Base-by-base conservation (phyloP, 1,140 invertebrate species). In the Drosophila micromelanica region DNA sequence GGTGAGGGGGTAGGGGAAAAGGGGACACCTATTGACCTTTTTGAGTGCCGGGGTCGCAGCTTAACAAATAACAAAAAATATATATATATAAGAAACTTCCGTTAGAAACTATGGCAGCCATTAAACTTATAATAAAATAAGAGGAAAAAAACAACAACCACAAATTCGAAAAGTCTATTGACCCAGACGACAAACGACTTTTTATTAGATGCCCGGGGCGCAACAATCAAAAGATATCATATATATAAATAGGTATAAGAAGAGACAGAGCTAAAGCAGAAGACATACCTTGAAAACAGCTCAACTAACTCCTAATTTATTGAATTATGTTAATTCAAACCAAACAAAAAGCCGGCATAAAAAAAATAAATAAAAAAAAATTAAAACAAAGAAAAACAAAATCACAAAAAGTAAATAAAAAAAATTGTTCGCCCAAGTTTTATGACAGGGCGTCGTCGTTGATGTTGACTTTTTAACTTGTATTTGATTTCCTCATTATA, bases 401-500 rank as follows among this genome's bases (percentile, higher is more conserved):
- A 67, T 9, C 7, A 30, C 23, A 52, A 35, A 42, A 37, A 27
- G 27, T 11, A 32, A n/a, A 40, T 48, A 48, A 48, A 43, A 17
- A 43, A 79, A 73, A 67, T 69, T 73, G 69, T 84, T 85, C 84
- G 63, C 51, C 43, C 62, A 72, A 72, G 57, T 84, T 82, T 84
- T 78, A 78, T 78, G 78, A 73, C 59, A 73, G 43, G 59, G 63
- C 38, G 55, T 23, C 20, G 20, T 23, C 30, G 60, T 23, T 56
- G 27, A 75, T 55, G 64, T 73, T 55, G 59, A 63, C 64, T 76
- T 54, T 65, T 54, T 45, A n/a, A 32, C 7, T 40, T 54, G 37
- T 73, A 35, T 84, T 85, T 84, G 64, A 86, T 85, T 84, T 85
- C 80, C 80, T 84, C 51, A 63, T 89, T 85, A 73, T 70, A 84